phyloP scores from a whole-genome alignment of 2,888 invertebrate genomes.

The Marasmarcha lunaedactyla region DNA sequence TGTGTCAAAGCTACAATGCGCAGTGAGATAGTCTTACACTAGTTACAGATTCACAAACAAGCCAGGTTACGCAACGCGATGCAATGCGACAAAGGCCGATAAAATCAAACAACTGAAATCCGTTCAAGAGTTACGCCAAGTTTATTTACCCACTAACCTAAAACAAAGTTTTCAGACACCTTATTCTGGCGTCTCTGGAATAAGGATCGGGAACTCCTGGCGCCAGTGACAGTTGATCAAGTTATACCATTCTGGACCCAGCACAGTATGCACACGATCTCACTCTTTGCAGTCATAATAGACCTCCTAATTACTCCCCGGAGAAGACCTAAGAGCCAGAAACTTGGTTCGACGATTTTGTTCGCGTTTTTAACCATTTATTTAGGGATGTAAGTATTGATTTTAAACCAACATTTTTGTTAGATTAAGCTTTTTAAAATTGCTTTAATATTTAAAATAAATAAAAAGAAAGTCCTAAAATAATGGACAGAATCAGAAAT shows the following conservation, averaged over 20 bases:
- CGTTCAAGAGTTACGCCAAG: too few relatives aligned
- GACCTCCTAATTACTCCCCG: constrained; percentile 39
- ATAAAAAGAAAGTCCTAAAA: neutral
- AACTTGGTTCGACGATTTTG: constrained; percentile 24
- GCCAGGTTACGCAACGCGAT: too few relatives aligned
- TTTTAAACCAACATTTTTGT: neutral
- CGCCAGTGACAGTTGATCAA: constrained; percentile 31
- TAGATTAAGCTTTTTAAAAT: neutral
- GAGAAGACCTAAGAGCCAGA: constrained; percentile 30
- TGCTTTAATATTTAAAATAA: neutral
- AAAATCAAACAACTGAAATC: too few relatives aligned
- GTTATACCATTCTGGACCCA: constrained; percentile 44
- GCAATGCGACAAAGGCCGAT: too few relatives aligned
- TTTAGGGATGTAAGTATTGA: constrained; percentile 31
- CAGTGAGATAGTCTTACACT: too few relatives aligned
- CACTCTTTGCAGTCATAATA: constrained; percentile 31
- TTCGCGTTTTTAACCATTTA: constrained; percentile 27
- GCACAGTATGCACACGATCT: constrained; percentile 49
- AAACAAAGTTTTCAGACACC: constrained; percentile 44
- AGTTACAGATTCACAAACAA: too few relatives aligned
- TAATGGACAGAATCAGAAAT: too few relatives aligned
- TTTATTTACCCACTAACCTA: neutral
- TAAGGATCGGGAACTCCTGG: constrained; percentile 33
- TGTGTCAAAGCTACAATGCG: too few relatives aligned
- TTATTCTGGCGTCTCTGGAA: constrained; percentile 52